These are phyloP conservation scores for Macaria notata DNA, from an alignment of 2,888 invertebrate species.

Conservation along the genomic window DNA sequence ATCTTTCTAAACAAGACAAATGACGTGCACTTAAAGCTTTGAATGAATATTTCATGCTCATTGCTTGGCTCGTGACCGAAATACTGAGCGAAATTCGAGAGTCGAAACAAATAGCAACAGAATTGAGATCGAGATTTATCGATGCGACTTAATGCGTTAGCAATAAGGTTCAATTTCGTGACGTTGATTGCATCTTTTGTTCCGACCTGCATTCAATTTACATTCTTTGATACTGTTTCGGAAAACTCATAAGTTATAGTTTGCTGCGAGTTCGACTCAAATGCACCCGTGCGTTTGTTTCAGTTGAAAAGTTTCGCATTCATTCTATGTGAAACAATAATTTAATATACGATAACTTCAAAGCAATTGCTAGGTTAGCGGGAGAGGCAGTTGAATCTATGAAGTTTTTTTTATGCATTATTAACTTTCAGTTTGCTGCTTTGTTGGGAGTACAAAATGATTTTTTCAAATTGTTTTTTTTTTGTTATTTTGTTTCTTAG, in stretches of 20 bases:
- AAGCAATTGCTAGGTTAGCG: neutral
- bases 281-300: slow-evolving; percentile 33
- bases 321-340: neutral
- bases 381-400: no score
- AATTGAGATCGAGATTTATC: slow-evolving; percentile 21
- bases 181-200: slow-evolving; percentile 23
- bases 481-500: no score
- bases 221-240: slow-evolving; percentile 29
- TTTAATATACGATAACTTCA: neutral
- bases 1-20: slow-evolving; percentile 26
- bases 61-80: slow-evolving; percentile 24
- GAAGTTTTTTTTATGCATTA: no score
- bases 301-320: slow-evolving; percentile 22
- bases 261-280: slow-evolving; percentile 28
- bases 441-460: no score
- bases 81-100: slow-evolving; percentile 21
- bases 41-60: slow-evolving; percentile 26
- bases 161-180: slow-evolving; percentile 20
- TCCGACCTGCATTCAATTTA: slow-evolving; percentile 23
- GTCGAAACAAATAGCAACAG: slow-evolving; percentile 21
- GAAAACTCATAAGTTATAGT: slow-evolving; percentile 34
- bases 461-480: no score
- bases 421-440: no score
- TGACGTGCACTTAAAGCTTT: slow-evolving; percentile 18
- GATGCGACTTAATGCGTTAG: slow-evolving; percentile 13